Evolutionary conservation across 2,888 invertebrate species (phyloP).

Genomic region (Bugula neritina): DNA sequence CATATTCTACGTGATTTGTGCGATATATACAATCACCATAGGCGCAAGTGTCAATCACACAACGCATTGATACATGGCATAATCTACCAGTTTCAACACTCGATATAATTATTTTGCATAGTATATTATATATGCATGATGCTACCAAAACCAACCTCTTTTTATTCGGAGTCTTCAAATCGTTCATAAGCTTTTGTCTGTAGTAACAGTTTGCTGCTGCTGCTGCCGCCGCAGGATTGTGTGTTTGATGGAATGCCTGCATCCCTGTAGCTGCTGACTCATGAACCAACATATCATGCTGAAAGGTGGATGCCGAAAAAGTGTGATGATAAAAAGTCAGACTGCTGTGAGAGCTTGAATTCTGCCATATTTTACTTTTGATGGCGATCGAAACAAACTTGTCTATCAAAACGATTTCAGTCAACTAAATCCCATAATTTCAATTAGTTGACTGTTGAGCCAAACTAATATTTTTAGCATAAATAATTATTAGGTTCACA

Average conservation of each 20-base stretch:
- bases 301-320: neutral
- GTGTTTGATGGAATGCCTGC: slow-evolving; percentile 13
- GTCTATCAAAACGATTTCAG: neutral
- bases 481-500: neutral
- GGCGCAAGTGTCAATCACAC: no score
- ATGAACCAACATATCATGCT: slow-evolving; percentile 15
- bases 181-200: slow-evolving; percentile 18
- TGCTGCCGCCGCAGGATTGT: neutral
- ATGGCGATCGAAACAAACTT: no score
- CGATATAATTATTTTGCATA: no score
- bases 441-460: neutral
- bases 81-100: no score
- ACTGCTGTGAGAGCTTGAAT: no score
- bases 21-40: no score
- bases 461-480: neutral
- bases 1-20: no score
- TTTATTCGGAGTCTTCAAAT: slow-evolving; percentile 5
- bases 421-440: neutral
- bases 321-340: no score
- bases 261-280: slow-evolving; percentile 18
- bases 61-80: no score
- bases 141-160: neutral
- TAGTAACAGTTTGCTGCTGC: slow-evolving; percentile 4
- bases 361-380: neutral
- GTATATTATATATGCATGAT: no score